Evolutionary conservation across 30 jellyfish, hydroid and myxozoan species (phyloP).

Genomic region (Hydra vulgaris): DNA sequence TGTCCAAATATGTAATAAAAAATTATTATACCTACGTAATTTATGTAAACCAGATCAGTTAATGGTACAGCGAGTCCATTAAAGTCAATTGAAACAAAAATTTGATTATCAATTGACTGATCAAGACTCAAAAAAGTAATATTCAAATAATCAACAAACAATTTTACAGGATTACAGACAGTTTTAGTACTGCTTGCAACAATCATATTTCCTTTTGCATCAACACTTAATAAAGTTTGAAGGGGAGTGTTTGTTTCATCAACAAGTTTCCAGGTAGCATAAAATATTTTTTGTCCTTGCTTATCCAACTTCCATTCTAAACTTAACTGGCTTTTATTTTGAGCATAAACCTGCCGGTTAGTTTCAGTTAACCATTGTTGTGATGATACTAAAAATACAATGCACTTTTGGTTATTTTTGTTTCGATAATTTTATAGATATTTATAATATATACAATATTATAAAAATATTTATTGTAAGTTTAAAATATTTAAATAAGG

Average conservation of each 20-base stretch:
- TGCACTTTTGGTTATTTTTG: no score
- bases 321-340: neutral
- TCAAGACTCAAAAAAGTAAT: neutral
- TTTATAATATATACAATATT: no score
- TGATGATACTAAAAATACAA: neutral
- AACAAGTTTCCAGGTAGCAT: slow-evolving; percentile 7
- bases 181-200: neutral
- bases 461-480: no score
- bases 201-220: neutral
- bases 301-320: slow-evolving; percentile 9
- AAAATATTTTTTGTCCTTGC: slow-evolving; percentile 14
- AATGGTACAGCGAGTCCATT: neutral
- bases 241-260: slow-evolving; percentile 1
- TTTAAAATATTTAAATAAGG: no score
- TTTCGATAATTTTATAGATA: no score
- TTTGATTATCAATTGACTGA: neutral
- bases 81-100: neutral
- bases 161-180: neutral
- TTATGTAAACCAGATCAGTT: slow-evolving; percentile 10
- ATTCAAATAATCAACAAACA: neutral
- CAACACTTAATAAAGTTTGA: neutral
- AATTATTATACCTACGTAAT: slow-evolving; percentile 1
- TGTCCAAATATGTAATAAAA: neutral
- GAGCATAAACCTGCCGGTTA: slow-evolving; percentile 5
- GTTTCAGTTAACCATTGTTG: slow-evolving; percentile 9